Evolutionary conservation across 2,113 vertebrate species (phyloP).

Genomic region (Lampris incognitus): DNA sequence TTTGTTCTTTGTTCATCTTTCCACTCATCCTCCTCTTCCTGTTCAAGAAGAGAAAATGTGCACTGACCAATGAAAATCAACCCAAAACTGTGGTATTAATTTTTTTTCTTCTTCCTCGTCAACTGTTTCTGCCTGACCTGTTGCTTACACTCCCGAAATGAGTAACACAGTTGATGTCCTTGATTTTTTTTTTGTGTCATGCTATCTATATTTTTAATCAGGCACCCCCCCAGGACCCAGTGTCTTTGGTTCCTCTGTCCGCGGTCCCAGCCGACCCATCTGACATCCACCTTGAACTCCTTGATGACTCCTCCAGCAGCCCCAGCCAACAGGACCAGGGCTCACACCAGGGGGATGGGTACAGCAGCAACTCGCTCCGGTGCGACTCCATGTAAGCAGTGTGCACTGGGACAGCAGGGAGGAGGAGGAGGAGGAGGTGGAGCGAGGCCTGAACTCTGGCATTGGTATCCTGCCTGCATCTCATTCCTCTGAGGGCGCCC

Average conservation of each 20-base stretch:
- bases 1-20: slow-evolving; percentile 48
- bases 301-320: slow-evolving; percentile 30
- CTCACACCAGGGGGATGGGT: slow-evolving; percentile 6
- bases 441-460: slow-evolving; percentile 7
- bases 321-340: neutral
- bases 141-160: neutral
- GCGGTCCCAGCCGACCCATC: slow-evolving; percentile 36
- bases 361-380: slow-evolving; percentile 12
- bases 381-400: neutral
- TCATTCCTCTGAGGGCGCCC: slow-evolving; percentile 18
- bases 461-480: neutral
- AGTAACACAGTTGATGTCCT: neutral
- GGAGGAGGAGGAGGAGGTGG: slow-evolving; percentile 5
- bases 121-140: too few species aligned
- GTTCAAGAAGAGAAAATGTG: slow-evolving; percentile 8
- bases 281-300: slow-evolving; percentile 59
- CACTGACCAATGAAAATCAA: slow-evolving; percentile 20
- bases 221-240: slow-evolving; percentile 32
- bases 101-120: neutral
- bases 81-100: slow-evolving; percentile 65
- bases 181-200: neutral
- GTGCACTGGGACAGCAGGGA: slow-evolving; percentile 34
- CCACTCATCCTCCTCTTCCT: slow-evolving; percentile 42
- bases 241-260: slow-evolving; percentile 29
- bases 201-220: neutral